Percentiles rank a stretch among this genome's conserved stretches.
phyloP scores from a whole-genome alignment of 2,113 vertebrate genomes.

The Aegithalos caudatus region DNA sequence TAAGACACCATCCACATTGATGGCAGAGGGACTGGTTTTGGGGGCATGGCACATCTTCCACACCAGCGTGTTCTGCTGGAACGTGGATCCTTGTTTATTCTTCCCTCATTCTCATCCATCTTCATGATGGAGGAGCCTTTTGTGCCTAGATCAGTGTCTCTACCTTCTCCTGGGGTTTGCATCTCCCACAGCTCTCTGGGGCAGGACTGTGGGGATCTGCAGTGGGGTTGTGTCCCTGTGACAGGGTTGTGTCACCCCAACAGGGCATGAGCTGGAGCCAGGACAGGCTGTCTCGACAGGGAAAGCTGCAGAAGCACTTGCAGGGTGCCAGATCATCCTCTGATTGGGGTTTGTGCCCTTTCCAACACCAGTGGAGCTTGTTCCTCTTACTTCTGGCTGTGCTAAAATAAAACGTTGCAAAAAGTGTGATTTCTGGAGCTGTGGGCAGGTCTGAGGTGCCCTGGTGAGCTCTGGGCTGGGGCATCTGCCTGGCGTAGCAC shows the following conservation, averaged over 20 bases:
- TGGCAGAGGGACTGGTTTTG: background rate
- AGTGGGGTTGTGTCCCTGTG: background rate
- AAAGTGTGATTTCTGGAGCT: background rate
- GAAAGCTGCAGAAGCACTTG: background rate
- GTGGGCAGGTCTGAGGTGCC: background rate
- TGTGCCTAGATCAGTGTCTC: background rate
- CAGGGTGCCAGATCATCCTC: background rate
- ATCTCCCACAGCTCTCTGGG: rapidly evolving
- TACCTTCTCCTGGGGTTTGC: background rate
- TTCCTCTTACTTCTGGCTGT: background rate
- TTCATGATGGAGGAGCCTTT: background rate
- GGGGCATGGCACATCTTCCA: rapidly evolving
- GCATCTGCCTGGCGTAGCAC: background rate
- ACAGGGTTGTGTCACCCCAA: rapidly evolving
- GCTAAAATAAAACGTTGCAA: background rate
- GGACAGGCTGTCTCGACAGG: background rate
- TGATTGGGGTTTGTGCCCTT: background rate
- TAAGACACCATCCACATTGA: rapidly evolving
- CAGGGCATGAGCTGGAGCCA: background rate
- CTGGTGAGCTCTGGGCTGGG: rapidly evolving
- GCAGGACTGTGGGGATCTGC: background rate
- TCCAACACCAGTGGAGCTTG: rapidly evolving
- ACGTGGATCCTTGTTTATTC: background rate
- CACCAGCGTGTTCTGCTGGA: background rate
- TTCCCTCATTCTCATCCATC: background rate